These are phyloP conservation scores for Platyura marginata DNA, from an alignment of 1,140 invertebrate species.

Conservation along the genomic window DNA sequence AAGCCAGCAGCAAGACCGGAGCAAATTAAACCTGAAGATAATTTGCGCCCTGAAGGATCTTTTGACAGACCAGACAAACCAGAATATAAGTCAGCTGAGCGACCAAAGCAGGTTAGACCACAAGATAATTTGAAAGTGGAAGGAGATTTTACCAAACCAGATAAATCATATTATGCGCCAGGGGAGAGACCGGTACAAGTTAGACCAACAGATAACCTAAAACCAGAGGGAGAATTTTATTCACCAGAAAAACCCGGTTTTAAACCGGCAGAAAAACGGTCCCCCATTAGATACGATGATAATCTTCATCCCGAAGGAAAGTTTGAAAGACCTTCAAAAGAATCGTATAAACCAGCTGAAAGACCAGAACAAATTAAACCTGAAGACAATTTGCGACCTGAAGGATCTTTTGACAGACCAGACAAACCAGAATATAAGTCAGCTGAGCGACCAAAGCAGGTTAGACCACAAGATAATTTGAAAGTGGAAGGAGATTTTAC, in stretches of 20 bases:
- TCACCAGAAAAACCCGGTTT: slow-evolving; percentile 24
- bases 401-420: slow-evolving; percentile 35
- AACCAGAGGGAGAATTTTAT: slow-evolving; percentile 36
- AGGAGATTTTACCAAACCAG: slow-evolving; percentile 29
- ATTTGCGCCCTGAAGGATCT: slow-evolving; percentile 34
- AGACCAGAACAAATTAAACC: slow-evolving; percentile 21
- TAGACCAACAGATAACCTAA: slow-evolving; percentile 16
- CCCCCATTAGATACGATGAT: slow-evolving; percentile 31
- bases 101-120: slow-evolving; percentile 30
- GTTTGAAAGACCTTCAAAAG: slow-evolving; percentile 22
- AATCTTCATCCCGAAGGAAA: slow-evolving; percentile 37
- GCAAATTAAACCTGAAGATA: slow-evolving; percentile 31
- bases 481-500: slow-evolving; percentile 36
- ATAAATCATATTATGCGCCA: slow-evolving; percentile 20
- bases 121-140: slow-evolving; percentile 37
- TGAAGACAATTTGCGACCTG: slow-evolving; percentile 33
- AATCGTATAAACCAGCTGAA: slow-evolving; percentile 11
- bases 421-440: slow-evolving; percentile 24
- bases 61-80: slow-evolving; percentile 31
- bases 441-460: slow-evolving; percentile 34
- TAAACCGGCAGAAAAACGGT: slow-evolving; percentile 25
- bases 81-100: slow-evolving; percentile 29
- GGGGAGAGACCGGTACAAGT: slow-evolving; percentile 26
- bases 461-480: slow-evolving; percentile 40
- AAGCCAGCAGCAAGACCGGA: slow-evolving; percentile 10